Evolutionary conservation across 23 tunicate species (phyloP).

Genomic region (Trididemnum clinides): DNA sequence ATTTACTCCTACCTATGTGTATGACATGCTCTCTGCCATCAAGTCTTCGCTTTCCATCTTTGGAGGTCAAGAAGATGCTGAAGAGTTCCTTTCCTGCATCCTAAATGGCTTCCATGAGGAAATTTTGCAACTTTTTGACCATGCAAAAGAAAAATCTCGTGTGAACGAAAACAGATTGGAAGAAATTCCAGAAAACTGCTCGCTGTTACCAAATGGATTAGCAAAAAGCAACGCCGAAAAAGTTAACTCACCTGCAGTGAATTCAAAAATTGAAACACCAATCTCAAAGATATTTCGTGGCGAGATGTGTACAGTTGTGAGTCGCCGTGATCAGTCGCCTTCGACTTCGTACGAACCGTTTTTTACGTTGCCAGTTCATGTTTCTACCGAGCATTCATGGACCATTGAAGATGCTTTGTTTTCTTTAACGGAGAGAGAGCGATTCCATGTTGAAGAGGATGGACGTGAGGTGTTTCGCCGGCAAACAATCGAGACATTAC

Average conservation of each 20-base stretch:
- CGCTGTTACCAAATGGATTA: neutral
- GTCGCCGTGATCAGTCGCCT: slow-evolving; percentile 62
- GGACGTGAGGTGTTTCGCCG: slow-evolving; percentile 36
- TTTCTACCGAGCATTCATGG: slow-evolving; percentile 63
- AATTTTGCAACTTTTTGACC: slow-evolving; percentile 40
- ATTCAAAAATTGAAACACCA: slow-evolving; percentile 44
- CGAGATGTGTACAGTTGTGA: slow-evolving; percentile 64
- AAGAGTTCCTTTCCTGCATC: slow-evolving; percentile 85
- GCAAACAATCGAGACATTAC: slow-evolving; percentile 69
- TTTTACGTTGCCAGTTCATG: slow-evolving; percentile 79
- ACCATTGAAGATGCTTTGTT: slow-evolving; percentile 72
- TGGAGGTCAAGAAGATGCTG: slow-evolving; percentile 89
- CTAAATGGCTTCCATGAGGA: slow-evolving; percentile 90
- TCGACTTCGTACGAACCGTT: slow-evolving; percentile 74
- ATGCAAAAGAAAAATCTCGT: neutral
- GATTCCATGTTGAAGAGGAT: neutral
- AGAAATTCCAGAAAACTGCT: too few relatives aligned
- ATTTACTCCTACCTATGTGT: slow-evolving; percentile 69
- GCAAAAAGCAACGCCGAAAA: neutral
- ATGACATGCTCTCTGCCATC: slow-evolving; percentile 79
- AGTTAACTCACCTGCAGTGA: neutral
- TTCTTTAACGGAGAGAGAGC: slow-evolving; percentile 51
- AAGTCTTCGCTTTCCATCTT: slow-evolving; percentile 42
- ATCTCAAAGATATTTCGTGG: slow-evolving; percentile 86
- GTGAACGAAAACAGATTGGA: neutral